Evolutionary conservation across 1,140 invertebrate species (phyloP), one percentile per base, ranked within the genome.

Genomic region (Polypedilum pembai): DNA sequence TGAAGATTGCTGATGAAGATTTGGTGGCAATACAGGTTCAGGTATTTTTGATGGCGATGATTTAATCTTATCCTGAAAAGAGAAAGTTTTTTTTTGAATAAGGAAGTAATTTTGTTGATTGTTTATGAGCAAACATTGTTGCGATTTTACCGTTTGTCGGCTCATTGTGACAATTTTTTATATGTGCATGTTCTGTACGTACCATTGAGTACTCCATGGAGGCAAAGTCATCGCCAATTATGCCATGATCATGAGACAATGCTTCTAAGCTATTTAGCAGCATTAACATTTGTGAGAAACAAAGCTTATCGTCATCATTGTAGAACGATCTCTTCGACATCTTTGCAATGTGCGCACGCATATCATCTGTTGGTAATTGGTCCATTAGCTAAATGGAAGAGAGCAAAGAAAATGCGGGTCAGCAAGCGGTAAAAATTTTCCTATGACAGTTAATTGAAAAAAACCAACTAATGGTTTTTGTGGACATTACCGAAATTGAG

Each of bases 181-280:
- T 33, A 33, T 33, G 5, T 33, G 24, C 24, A 33, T 33, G 24
- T 33, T 33, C 24, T 33, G 5, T 33, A 33, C 5, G 8, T 69
- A 73, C 73, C 73, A 73, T 73, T 21, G 73, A 73, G 33, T 73
- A 73, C 10, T 40, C 73, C 73, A 73, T 17, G 2, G 65, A 73
- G 7, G 17, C 7, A 15, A 73, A 73, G 15, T 41, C 65, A 69
- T 69, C 65, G 18, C 65, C 65, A 69, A 73, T 17, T n/a, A 45
- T 12, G 40, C 73, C 41, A 40, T 76, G 76, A 17, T 76, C 78
- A 41, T 78, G 78, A n/a, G 78, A 76, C 75, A 86, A 78, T 74
- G 86, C 79, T 80, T 87, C 85, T 15, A 85, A 80, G 77, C 85
- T 86, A 76, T 86, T 85, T 73, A 87, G 80, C 77, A 86, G 80